These are phyloP conservation scores for Lasioglossum marginatum DNA, from an alignment of 2,888 invertebrate species.

Conservation along the genomic window DNA sequence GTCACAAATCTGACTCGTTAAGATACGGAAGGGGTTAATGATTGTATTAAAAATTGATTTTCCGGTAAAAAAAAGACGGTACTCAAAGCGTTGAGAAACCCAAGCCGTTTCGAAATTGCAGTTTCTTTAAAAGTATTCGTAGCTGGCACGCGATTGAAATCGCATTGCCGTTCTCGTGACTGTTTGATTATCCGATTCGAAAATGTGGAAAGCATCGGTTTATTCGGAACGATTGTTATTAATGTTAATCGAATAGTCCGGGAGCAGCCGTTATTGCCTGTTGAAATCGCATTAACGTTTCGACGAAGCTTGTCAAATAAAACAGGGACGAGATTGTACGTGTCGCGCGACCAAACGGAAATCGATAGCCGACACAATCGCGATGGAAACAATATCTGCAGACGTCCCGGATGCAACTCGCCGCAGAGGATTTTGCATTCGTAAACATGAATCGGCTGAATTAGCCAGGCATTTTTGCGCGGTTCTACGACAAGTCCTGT, in stretches of 20 bases:
- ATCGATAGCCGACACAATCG: conserved; percentile 48
- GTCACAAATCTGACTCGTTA: too few species aligned
- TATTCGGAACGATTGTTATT: not conserved
- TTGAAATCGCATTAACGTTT: not conserved
- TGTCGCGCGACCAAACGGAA: conserved; percentile 23
- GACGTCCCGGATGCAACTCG: conserved; percentile 15
- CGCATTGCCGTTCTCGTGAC: not conserved
- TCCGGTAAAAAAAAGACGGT: not conserved
- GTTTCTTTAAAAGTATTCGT: not conserved
- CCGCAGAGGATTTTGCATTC: conserved; percentile 31
- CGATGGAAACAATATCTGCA: conserved; percentile 25
- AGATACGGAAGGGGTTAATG: too few species aligned
- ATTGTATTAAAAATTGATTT: not conserved
- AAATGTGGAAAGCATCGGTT: not conserved
- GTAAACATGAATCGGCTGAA: conserved; percentile 51
- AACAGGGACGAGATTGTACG: not conserved
- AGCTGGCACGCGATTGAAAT: not conserved
- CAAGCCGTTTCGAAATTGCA: not conserved
- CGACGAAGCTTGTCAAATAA: conserved; percentile 29
- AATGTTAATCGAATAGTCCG: not conserved
- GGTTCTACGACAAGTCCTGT: conserved; percentile 19
- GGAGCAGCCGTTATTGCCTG: not conserved
- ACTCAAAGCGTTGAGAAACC: not conserved
- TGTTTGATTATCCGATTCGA: not conserved
- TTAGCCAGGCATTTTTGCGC: conserved; percentile 28